phyloP scores from a whole-genome alignment of 2,888 invertebrate species.

The Lepidonotus clava region DNA sequence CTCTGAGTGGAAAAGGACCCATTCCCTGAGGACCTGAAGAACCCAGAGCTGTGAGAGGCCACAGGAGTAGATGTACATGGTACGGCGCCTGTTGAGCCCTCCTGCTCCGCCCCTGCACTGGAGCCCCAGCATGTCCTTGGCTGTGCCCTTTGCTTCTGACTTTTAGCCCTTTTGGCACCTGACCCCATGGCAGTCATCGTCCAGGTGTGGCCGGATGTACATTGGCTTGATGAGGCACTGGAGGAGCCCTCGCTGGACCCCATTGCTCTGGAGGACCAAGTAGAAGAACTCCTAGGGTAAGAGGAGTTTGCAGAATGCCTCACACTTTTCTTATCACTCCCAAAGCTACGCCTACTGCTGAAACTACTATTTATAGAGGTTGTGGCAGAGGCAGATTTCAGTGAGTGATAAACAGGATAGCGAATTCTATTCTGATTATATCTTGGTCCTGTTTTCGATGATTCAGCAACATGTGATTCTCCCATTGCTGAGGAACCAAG shows the following conservation, averaged over 20 bases:
- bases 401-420: too few relatives aligned
- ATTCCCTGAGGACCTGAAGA: background rate
- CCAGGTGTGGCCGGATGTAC: background rate
- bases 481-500: background rate
- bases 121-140: background rate
- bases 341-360: too few relatives aligned
- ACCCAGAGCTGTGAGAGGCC: background rate
- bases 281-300: too few relatives aligned
- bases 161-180: background rate
- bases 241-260: background rate
- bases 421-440: too few relatives aligned
- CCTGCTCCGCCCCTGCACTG: slow-evolving; percentile 21
- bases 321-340: too few relatives aligned
- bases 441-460: too few relatives aligned
- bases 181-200: background rate
- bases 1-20: background rate
- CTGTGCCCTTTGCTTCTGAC: background rate
- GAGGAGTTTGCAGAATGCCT: too few relatives aligned
- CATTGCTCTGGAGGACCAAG: too few relatives aligned
- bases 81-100: background rate
- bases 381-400: too few relatives aligned
- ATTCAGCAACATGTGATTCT: background rate
- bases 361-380: too few relatives aligned
- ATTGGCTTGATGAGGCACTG: background rate
- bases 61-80: background rate